Conservation (phyloP, 2,888 invertebrate species). For the Cistogaster globosa region DNA sequence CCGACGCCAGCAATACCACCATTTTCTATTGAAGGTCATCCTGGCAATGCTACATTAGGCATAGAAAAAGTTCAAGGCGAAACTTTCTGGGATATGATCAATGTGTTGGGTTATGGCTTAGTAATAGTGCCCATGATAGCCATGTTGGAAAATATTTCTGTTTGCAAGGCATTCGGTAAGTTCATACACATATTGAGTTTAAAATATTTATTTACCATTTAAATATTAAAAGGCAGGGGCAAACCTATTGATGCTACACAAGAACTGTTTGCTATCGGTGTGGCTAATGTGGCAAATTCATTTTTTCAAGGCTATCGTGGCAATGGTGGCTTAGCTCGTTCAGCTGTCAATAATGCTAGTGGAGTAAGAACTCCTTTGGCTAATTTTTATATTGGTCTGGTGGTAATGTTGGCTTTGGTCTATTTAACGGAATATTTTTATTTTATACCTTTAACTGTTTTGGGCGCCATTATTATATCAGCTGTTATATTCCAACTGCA, state of each 20-base stretch:
- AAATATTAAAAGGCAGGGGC: slow-evolving; percentile 85
- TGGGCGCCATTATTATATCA: slow-evolving; percentile 94
- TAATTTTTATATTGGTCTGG: slow-evolving; percentile 90
- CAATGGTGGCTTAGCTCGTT: slow-evolving; percentile 89
- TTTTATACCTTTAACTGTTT: slow-evolving; percentile 92
- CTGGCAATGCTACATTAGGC: slow-evolving; percentile 73
- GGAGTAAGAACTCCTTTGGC: slow-evolving; percentile 93
- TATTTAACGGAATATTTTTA: slow-evolving; percentile 93
- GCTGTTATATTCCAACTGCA: slow-evolving; percentile 95
- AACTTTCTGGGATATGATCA: slow-evolving; percentile 87
- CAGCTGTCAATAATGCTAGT: slow-evolving; percentile 93
- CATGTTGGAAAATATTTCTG: slow-evolving; percentile 93
- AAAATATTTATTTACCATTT: not conserved
- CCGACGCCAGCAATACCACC: slow-evolving; percentile 87
- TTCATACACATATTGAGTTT: not conserved
- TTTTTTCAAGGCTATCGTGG: slow-evolving; percentile 92
- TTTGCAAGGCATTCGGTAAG: slow-evolving; percentile 76
- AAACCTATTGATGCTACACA: slow-evolving; percentile 93
- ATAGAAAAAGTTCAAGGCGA: slow-evolving; percentile 71
- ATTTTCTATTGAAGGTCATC: slow-evolving; percentile 84
- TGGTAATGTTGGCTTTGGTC: slow-evolving; percentile 91
- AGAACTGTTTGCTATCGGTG: slow-evolving; percentile 92
- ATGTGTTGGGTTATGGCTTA: slow-evolving; percentile 91
- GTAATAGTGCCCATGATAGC: slow-evolving; percentile 93
- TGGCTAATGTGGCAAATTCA: slow-evolving; percentile 89